These are phyloP conservation scores for Drosophila sordidula DNA, from an alignment of 2,888 invertebrate genomes.

Conservation along the genomic window DNA sequence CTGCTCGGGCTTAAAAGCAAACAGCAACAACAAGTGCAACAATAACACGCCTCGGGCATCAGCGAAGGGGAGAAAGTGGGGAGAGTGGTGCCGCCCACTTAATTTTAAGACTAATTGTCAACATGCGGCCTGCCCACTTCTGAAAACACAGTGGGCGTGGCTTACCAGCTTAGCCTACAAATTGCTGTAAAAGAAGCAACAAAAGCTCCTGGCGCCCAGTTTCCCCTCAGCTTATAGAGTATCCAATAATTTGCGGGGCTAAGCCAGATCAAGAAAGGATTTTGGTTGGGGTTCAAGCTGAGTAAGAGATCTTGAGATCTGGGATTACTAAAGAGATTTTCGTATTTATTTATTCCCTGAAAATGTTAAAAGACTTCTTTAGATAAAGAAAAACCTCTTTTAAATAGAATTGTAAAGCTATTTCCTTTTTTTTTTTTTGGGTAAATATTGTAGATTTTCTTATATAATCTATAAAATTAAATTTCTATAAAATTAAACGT, in stretches of 20 bases:
- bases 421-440: no score
- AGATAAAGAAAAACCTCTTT: no score
- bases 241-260: background rate
- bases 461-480: no score
- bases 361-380: no score
- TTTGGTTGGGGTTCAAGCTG: background rate
- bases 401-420: no score
- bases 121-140: constrained; percentile 44
- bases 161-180: constrained; percentile 33
- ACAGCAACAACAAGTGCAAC: constrained; percentile 20
- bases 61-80: background rate
- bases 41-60: constrained; percentile 12
- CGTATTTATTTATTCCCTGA: no score
- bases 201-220: constrained; percentile 1
- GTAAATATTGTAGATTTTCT: no score
- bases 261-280: background rate
- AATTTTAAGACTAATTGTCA: constrained; percentile 73
- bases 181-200: constrained; percentile 13
- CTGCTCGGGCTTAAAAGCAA: constrained; percentile 19
- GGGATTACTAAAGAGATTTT: background rate
- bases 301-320: background rate
- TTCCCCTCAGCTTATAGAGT: constrained; percentile 4
- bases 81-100: constrained; percentile 34
- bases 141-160: constrained; percentile 38
- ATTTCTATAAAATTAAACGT: no score